phyloP scores from a whole-genome alignment of 2,113 vertebrate genomes.

The Nesoenas mayeri region DNA sequence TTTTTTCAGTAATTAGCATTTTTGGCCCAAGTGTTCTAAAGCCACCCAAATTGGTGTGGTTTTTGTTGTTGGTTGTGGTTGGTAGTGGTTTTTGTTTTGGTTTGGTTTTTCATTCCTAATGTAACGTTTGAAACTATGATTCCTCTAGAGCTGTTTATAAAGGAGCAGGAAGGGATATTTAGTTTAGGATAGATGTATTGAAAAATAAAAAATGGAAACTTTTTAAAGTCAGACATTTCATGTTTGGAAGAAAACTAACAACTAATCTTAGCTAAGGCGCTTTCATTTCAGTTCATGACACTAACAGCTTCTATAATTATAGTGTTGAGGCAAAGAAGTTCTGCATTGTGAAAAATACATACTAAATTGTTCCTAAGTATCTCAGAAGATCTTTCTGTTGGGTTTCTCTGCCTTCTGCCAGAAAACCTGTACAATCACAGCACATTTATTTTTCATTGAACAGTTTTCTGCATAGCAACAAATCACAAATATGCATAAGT shows the following conservation, averaged over 20 bases:
- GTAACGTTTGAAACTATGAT: background rate
- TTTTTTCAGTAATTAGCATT: background rate
- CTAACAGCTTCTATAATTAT: slow-evolving; percentile 61
- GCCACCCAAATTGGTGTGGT: background rate
- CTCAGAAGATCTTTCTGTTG: background rate
- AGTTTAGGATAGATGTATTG: background rate
- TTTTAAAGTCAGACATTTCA: slow-evolving; percentile 15
- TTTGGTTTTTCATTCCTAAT: background rate
- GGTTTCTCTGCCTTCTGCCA: slow-evolving; percentile 1
- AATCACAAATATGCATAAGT: background rate
- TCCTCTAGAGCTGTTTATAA: background rate
- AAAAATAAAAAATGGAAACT: background rate
- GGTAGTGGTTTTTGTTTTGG: too few relatives aligned
- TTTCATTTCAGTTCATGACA: slow-evolving; percentile 57
- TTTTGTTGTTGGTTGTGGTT: too few relatives aligned
- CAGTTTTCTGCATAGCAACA: slow-evolving; percentile 31
- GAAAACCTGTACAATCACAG: background rate
- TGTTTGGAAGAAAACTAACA: slow-evolving; percentile 39
- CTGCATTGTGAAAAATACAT: slow-evolving; percentile 22
- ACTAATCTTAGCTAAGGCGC: slow-evolving; percentile 33
- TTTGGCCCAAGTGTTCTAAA: background rate
- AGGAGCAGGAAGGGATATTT: background rate
- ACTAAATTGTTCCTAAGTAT: slow-evolving; percentile 54
- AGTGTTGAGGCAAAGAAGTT: slow-evolving; percentile 25
- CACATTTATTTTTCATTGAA: slow-evolving; percentile 29